phyloP scores from a whole-genome alignment of 1,140 invertebrate genomes.

The Pseudomyrmex dendroicus region DNA sequence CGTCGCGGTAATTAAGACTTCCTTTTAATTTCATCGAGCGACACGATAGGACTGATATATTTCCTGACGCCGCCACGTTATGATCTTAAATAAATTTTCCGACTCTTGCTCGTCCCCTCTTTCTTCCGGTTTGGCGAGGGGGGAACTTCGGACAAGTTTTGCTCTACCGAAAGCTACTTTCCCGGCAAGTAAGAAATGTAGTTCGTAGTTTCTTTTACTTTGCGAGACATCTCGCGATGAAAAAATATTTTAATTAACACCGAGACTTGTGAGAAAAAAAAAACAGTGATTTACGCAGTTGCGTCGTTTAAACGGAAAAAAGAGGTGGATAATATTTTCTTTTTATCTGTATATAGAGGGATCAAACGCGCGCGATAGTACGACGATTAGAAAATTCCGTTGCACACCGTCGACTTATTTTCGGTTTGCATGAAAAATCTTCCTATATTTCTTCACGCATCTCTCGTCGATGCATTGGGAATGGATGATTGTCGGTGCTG shows the following conservation, averaged over 20 bases:
- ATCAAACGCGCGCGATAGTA: constrained; percentile 72
- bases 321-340: no score
- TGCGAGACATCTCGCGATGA: constrained; percentile 18
- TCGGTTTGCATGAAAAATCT: constrained; percentile 39
- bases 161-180: constrained; percentile 30
- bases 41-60: constrained; percentile 32
- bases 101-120: neutral
- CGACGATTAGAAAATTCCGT: constrained; percentile 83
- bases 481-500: constrained; percentile 17
- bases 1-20: constrained; percentile 58
- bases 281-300: constrained; percentile 71
- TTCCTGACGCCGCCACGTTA: constrained; percentile 43
- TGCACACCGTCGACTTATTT: constrained; percentile 41
- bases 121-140: constrained; percentile 31
- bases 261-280: constrained; percentile 69
- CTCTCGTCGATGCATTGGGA: constrained; percentile 25
- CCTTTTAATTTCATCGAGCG: constrained; percentile 62
- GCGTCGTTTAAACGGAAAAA: neutral
- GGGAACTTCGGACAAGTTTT: constrained; percentile 43
- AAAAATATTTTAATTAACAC: constrained; percentile 76
- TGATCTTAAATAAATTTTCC: constrained; percentile 59
- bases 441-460: constrained; percentile 28
- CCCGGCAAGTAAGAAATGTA: constrained; percentile 13
- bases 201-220: constrained; percentile 42
- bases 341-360: neutral